Base-by-base conservation (phyloP, 1,140 invertebrate species). In the Belonocnema kinseyi region DNA sequence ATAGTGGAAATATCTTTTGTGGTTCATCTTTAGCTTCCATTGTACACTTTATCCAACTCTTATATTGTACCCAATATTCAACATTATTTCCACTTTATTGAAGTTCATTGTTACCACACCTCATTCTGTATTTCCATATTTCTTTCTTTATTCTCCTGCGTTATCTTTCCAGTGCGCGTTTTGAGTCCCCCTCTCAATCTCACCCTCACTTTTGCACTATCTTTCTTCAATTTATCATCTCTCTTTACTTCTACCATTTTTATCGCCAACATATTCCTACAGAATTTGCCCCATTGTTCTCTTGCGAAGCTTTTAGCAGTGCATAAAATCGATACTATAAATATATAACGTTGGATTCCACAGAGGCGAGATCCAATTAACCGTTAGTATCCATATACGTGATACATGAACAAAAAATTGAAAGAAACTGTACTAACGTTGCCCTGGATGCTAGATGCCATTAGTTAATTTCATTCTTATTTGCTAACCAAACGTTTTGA, bases 61-160 rank as follows among this genome's bases (percentile, higher is more conserved):
- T 66, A 40, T 40, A 12, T 66, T 46, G 40, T 33, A 40, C 61
- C 61, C 80, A 70, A 82, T 82, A 82, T 78, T 82, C 58, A 50
- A 66, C 72, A 77, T 79, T 79, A 79, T 76, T 77, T 76, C 76
- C 80, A 61, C 75, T 76, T 79, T 79, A 82, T 82, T 82, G 77
- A 78, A 82, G 73, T 75, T 82, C 77, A 78, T 82, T 76, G 77
- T 73, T 53, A 51, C 26, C 74, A 66, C 61, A 66, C 33, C 61
- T 66, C 61, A 66, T 66, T 40, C 40, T 14, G 61, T 46, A 75
- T 70, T 70, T 66, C 61, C 61, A 66, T 66, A 66, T 66, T 66
- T 66, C 61, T 66, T 66, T 66, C 40, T 66, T 40, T n/a, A 66
- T 26, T 40, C 40, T 46, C 40, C 40, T 46, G n/a, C 61, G 26